Evolutionary conservation across 2,113 vertebrate genomes (phyloP).

Genomic region (Galemys pyrenaicus): DNA sequence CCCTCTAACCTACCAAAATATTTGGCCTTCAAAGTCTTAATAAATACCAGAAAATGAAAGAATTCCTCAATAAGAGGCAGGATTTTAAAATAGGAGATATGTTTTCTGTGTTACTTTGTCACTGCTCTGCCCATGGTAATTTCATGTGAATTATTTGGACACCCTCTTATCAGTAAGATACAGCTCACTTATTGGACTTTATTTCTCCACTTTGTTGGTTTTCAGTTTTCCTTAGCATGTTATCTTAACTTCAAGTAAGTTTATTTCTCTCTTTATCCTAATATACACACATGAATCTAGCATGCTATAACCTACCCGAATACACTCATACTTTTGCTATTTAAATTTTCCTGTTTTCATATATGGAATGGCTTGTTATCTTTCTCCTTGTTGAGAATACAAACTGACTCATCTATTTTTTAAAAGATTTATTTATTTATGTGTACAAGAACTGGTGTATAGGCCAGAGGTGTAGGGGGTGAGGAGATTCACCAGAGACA

Average conservation of each 20-base stretch:
- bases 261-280: background rate
- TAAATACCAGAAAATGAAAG: conserved; percentile 67
- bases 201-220: background rate
- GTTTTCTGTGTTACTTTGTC: background rate
- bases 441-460: no score
- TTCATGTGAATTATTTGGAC: background rate
- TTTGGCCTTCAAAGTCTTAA: conserved; percentile 69
- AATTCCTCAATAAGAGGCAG: conserved; percentile 26
- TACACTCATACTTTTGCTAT: background rate
- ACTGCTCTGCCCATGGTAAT: background rate
- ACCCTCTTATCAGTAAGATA: background rate
- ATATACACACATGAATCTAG: background rate
- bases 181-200: background rate
- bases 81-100: conserved; percentile 45
- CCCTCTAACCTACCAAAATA: conserved; percentile 75
- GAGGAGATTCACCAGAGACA: no score
- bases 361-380: background rate
- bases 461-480: no score
- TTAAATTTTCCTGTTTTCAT: background rate
- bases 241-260: background rate
- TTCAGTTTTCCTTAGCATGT: background rate
- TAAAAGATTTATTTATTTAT: no score
- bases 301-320: background rate
- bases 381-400: background rate
- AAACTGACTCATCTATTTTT: background rate